These are phyloP conservation scores for Strix aluco DNA, from an alignment of 2,113 vertebrate species.

Conservation along the genomic window DNA sequence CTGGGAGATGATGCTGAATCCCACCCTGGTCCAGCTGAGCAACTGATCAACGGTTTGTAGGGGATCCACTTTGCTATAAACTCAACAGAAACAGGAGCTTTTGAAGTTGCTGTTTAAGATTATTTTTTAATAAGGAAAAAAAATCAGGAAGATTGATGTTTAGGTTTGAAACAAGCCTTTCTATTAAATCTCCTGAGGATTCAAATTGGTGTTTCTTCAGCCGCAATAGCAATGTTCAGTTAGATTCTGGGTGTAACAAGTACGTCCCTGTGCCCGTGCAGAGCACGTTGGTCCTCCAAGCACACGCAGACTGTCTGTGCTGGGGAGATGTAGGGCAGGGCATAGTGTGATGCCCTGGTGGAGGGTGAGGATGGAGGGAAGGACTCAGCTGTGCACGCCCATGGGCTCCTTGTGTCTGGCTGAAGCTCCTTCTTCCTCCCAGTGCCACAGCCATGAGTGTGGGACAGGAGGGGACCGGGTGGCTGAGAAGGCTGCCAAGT, in stretches of 20 bases:
- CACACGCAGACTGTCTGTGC: fast-evolving
- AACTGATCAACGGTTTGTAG: neutral
- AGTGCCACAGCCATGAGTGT: neutral
- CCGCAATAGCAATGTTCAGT: neutral
- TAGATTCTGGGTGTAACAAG: neutral
- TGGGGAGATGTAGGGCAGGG: neutral
- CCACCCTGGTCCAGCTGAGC: neutral
- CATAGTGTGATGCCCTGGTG: neutral
- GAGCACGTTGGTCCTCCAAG: neutral
- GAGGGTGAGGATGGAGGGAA: neutral
- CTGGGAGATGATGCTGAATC: neutral
- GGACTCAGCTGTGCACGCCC: neutral
- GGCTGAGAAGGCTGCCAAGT: neutral
- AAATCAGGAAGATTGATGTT: conserved; percentile 7
- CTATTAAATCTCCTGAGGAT: neutral
- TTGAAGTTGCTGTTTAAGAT: neutral
- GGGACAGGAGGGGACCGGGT: neutral
- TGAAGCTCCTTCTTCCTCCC: neutral
- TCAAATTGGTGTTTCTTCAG: neutral
- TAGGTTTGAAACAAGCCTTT: neutral
- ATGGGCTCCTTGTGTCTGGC: neutral
- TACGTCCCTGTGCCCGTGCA: neutral
- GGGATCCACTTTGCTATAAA: neutral
- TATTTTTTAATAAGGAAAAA: neutral
- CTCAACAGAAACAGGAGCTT: neutral